Base-by-base conservation (phyloP, 2,113 vertebrate genomes). In the Sisor rabdophorus region DNA sequence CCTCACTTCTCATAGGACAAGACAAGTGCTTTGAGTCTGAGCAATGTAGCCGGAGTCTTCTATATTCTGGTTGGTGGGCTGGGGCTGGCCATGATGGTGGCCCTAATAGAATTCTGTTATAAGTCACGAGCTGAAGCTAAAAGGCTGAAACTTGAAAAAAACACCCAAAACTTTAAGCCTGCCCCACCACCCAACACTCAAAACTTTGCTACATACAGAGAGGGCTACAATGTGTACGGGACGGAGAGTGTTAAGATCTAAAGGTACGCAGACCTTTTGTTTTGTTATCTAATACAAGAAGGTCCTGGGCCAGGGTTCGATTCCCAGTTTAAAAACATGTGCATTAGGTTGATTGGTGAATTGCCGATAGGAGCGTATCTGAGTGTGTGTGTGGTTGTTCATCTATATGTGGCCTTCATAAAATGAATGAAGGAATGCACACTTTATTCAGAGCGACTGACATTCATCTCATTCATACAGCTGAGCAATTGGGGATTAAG, bases 61-160 rank as follows among this genome's bases (percentile, higher is more conserved):
- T 99, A 99, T 94, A 99, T 99, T 94, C 95, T 99, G 83, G 97
- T 99, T 24, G 97, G 97, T 89, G 97, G 97, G 86, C 94, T 99
- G 77, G 97, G 97, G 88, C 93, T 99, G 84, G 97, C 97, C 91
- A 99, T 99, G 97, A 98, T 98, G 95, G 97, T 99, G 91, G 97
- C 97, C 78, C 93, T 99, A 88, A 97, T 99, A 93, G 97, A 99
- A 91, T 99, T 99, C 93, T 99, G 97, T 95, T 99, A 98, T 95
- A 99, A 99, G 89, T 99, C 97, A 80, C 93, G 97, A 77, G 96
- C 96, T 83, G 97, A 99, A 92, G 94, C 97, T 91, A 98, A 98
- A 94, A 89, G 96, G 91, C 96, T 99, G 93, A 99, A 98, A 95
- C 92, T 99, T 88, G 96, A 94, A 92, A 99, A 99, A 95, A 99